phyloP scores from a whole-genome alignment of 2,113 vertebrate species.

The Cyanoderma ruficeps region DNA sequence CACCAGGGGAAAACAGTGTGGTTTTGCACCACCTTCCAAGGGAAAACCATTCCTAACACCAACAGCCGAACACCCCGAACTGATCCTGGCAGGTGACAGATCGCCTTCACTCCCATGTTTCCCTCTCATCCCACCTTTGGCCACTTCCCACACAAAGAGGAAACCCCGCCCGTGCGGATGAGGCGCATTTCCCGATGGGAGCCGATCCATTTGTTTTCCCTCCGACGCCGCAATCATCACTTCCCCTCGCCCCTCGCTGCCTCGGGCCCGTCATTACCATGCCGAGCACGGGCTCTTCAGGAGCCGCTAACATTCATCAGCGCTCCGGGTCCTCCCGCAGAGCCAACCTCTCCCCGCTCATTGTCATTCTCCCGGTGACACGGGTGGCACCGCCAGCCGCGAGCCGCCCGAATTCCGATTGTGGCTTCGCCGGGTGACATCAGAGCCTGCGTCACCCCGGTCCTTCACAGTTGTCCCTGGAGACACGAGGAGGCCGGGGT shows the following conservation, averaged over 20 bases:
- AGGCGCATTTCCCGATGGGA: background rate
- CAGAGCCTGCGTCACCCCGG: background rate
- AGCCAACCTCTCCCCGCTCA: background rate
- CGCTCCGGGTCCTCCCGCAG: background rate
- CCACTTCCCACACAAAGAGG: fast-evolving
- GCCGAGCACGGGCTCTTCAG: background rate
- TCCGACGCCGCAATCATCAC: fast-evolving
- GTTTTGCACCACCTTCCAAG: background rate
- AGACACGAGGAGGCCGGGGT: background rate
- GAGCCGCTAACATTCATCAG: background rate
- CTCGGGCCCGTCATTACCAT: background rate
- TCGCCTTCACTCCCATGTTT: fast-evolving
- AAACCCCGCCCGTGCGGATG: fast-evolving
- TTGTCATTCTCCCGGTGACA: background rate
- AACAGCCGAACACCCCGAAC: fast-evolving
- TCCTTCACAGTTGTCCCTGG: background rate
- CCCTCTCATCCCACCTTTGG: background rate
- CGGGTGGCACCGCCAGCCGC: background rate
- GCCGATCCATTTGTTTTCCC: fast-evolving
- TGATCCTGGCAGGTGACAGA: fast-evolving
- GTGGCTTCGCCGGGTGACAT: background rate
- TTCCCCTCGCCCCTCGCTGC: fast-evolving
- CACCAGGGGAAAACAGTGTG: fast-evolving
- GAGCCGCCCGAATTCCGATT: background rate
- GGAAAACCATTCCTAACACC: fast-evolving